These are phyloP conservation scores for Pyrrhia umbra DNA, from an alignment of 2,888 invertebrate species.

Conservation along the genomic window DNA sequence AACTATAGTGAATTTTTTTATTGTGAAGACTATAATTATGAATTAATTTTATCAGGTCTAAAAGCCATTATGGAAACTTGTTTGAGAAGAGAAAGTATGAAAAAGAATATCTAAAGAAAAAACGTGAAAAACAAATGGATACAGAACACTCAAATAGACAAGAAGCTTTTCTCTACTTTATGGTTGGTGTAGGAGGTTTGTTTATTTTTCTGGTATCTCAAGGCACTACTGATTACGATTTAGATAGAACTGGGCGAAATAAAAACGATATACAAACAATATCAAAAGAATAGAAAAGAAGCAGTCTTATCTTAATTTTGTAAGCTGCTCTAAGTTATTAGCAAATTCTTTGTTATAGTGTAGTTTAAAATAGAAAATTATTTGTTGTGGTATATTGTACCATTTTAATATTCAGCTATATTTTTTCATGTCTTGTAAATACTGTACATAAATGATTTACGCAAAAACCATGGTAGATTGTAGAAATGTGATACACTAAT, in stretches of 20 bases:
- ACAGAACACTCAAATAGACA: slow-evolving; percentile 62
- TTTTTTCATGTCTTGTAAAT: slow-evolving; percentile 67
- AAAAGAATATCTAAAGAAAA: slow-evolving; percentile 69
- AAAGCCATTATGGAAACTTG: slow-evolving; percentile 86
- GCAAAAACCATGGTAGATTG: slow-evolving; percentile 43
- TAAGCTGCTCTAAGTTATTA: slow-evolving; percentile 9
- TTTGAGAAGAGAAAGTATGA: slow-evolving; percentile 75
- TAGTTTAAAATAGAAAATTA: not conserved
- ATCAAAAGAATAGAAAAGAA: not conserved
- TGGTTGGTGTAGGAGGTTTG: slow-evolving; percentile 67
- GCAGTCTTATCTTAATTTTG: not conserved
- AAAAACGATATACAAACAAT: not conserved
- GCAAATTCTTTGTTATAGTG: slow-evolving; percentile 14
- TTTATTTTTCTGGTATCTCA: slow-evolving; percentile 71
- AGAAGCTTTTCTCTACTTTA: slow-evolving; percentile 72
- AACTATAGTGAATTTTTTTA: too few species aligned
- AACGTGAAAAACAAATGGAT: slow-evolving; percentile 60
- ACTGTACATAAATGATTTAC: slow-evolving; percentile 72
- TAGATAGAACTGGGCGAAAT: slow-evolving; percentile 48
- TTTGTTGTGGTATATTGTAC: slow-evolving; percentile 16
- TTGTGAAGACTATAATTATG: too few species aligned
- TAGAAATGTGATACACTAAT: slow-evolving; percentile 69
- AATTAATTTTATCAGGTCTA: slow-evolving; percentile 79
- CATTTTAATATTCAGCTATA: slow-evolving; percentile 25
- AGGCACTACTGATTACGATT: slow-evolving; percentile 78